These are phyloP conservation scores for Hyaena hyaena DNA, from an alignment of 2,113 vertebrate genomes.

Conservation along the genomic window DNA sequence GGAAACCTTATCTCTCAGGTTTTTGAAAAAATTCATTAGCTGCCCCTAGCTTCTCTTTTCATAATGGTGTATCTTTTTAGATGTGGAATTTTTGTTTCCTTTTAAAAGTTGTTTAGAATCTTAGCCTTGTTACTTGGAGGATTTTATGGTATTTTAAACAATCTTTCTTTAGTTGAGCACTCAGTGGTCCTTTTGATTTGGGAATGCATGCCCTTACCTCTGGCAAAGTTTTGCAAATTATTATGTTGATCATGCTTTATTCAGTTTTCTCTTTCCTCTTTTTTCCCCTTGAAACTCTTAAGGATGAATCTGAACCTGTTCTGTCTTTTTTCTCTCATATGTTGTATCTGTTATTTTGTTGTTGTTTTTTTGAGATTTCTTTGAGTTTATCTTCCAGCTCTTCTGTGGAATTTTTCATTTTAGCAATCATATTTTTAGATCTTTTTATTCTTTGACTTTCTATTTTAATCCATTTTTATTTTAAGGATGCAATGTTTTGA, in stretches of 20 bases:
- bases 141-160: background rate
- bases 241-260: slow-evolving; percentile 10
- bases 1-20: slow-evolving; percentile 11
- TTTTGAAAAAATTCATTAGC: slow-evolving; percentile 11
- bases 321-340: background rate
- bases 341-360: background rate
- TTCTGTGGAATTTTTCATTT: background rate
- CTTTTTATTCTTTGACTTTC: background rate
- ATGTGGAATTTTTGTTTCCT: background rate
- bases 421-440: background rate
- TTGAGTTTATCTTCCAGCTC: slow-evolving; percentile 13
- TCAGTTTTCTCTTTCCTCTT: background rate
- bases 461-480: slow-evolving; percentile 4
- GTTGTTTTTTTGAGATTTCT: background rate
- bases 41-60: background rate
- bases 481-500: background rate
- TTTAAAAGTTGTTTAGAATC: background rate
- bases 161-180: background rate
- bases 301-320: background rate
- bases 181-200: background rate
- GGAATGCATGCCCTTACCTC: background rate
- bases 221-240: background rate
- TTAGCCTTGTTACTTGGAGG: background rate
- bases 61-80: background rate
- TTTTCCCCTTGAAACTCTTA: background rate